These are phyloP conservation scores for Cephus pygmeus DNA, from an alignment of 2,888 invertebrate genomes.

Conservation along the genomic window DNA sequence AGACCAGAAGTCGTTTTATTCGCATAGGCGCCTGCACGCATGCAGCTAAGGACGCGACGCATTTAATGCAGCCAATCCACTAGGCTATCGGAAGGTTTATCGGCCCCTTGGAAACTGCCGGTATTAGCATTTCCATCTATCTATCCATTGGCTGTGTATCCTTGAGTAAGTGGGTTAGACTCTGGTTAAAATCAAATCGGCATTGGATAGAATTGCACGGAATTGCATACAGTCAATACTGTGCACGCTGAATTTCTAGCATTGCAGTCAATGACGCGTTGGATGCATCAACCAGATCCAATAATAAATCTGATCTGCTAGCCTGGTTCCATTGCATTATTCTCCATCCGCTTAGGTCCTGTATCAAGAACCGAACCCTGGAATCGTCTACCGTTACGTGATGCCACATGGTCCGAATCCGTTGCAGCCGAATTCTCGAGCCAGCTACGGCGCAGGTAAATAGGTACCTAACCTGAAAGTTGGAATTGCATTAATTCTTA, in stretches of 20 bases:
- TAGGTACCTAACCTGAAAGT: neutral
- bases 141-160: neutral
- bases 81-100: neutral
- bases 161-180: neutral
- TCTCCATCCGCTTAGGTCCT: slow-evolving; percentile 72
- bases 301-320: neutral
- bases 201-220: neutral
- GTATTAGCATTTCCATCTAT: neutral
- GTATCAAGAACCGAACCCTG: slow-evolving; percentile 85
- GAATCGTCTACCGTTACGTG: slow-evolving; percentile 89
- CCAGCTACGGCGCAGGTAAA: neutral
- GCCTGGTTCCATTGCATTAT: neutral
- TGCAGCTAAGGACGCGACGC: neutral
- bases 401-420: slow-evolving; percentile 70
- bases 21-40: neutral
- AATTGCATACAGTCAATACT: neutral
- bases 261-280: too few species aligned
- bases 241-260: neutral
- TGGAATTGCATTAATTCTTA: neutral
- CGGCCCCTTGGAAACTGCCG: neutral
- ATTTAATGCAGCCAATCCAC: neutral
- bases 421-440: neutral
- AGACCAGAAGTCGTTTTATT: neutral
- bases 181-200: neutral
- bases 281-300: neutral